These are phyloP conservation scores for Montipora cactus DNA, from an alignment of 64 coral and sea anemone species.

Conservation along the genomic window DNA sequence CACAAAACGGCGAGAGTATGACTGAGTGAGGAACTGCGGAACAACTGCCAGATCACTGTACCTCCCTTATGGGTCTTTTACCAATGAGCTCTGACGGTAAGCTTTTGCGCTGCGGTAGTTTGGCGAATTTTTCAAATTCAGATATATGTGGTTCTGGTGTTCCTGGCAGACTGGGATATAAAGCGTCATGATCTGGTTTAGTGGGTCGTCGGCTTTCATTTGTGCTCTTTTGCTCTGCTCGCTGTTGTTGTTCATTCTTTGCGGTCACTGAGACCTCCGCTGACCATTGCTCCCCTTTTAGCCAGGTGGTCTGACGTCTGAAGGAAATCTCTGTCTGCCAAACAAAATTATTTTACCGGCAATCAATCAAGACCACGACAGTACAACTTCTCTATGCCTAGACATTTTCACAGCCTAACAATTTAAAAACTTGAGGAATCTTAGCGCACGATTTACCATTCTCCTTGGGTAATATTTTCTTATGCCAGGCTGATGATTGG, in stretches of 20 bases:
- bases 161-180: slow-evolving; percentile 31
- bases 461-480: too few relatives aligned
- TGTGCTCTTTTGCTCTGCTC: not conserved
- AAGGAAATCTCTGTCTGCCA: not conserved
- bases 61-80: not conserved
- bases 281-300: slow-evolving; percentile 1
- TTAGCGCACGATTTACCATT: too few relatives aligned
- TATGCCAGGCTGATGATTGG: too few relatives aligned
- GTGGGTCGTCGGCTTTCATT: not conserved
- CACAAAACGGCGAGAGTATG: too few relatives aligned
- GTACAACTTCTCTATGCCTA: too few relatives aligned
- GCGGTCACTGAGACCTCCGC: not conserved
- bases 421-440: too few relatives aligned
- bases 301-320: not conserved
- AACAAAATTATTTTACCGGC: not conserved
- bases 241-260: not conserved
- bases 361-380: not conserved
- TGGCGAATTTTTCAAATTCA: not conserved
- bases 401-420: too few relatives aligned
- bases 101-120: slow-evolving; percentile 4
- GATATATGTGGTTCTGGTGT: slow-evolving; percentile 25
- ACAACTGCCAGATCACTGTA: not conserved
- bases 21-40: too few relatives aligned
- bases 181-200: slow-evolving; percentile 29
- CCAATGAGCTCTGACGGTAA: slow-evolving; percentile 12